These are phyloP conservation scores for Ectemnius cavifrons DNA, from an alignment of 2,888 invertebrate genomes.

Conservation along the genomic window DNA sequence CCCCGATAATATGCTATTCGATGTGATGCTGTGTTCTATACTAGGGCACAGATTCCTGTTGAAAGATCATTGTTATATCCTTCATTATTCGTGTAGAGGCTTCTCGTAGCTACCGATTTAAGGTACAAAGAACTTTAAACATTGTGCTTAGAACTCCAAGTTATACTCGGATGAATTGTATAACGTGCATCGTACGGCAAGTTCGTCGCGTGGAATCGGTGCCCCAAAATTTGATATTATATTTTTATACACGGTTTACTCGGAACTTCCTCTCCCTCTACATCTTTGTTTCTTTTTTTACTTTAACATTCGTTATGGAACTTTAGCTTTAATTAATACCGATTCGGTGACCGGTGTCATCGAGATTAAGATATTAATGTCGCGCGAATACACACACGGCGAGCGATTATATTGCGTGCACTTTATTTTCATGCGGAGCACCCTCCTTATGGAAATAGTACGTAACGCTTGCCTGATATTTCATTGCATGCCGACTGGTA, in stretches of 20 bases:
- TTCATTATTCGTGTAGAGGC: slow-evolving; percentile 23
- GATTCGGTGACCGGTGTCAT: too few relatives aligned
- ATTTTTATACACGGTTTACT: slow-evolving; percentile 31
- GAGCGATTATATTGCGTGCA: too few relatives aligned
- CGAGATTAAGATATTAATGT: too few relatives aligned
- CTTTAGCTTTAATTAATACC: slow-evolving; percentile 10
- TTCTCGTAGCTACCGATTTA: slow-evolving; percentile 30
- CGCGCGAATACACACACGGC: too few relatives aligned
- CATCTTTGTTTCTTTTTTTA: slow-evolving; percentile 21
- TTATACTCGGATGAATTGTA: background rate
- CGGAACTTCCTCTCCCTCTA: background rate
- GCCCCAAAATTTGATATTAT: slow-evolving; percentile 36
- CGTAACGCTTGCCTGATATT: too few relatives aligned
- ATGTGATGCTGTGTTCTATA: background rate
- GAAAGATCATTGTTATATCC: slow-evolving; percentile 27
- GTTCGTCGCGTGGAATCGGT: background rate
- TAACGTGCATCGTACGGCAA: background rate
- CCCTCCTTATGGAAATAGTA: too few relatives aligned
- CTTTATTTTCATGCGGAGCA: too few relatives aligned
- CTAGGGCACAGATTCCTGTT: slow-evolving; percentile 3
- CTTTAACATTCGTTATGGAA: slow-evolving; percentile 35
- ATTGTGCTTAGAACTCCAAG: background rate
- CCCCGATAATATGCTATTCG: slow-evolving; percentile 8
- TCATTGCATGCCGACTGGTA: too few relatives aligned
- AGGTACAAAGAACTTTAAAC: slow-evolving; percentile 16